Evolutionary conservation across 37 sponge, comb jelly and placozoan genomes (phyloP), one percentile per base, ranked within the genome.

Genomic region (Cliona cf. orientalis): DNA sequence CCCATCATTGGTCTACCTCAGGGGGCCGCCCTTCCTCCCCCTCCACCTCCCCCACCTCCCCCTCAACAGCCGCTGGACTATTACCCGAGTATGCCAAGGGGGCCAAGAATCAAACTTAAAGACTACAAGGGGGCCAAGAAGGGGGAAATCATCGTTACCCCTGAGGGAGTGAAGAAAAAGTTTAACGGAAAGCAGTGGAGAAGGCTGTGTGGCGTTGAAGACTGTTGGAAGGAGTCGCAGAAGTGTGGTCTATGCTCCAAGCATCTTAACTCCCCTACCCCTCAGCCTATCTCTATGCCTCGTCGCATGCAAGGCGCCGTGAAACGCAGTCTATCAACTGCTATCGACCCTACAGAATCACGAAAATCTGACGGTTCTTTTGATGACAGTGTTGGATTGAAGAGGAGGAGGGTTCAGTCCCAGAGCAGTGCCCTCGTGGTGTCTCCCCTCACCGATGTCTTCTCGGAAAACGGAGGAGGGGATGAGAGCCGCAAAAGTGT

Each of bases 121-220:
- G 86, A 87, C 76, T 76, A 58, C 68, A 87, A 87, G 58, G 80
- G 74, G 40, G 88, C 80, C 42, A 82, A 89, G 68, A 89, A 89
- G 42, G 89, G 89, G 3, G 89, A 89, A 40, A 83, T 89, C 79
- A 78, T 82, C 43, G 70, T 83, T 23, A 82, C 84, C 57, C 84
- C 84, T 5, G 84, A 84, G 41, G 89, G 89, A 32, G 64, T 89
- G 65, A 89, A 83, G 74, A 82, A 83, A 68, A 89, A 89, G 84
- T 89, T 89, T 66, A 89, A 89, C 39, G 89, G 89, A 5, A 89
- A 89, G 79, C 89, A 89, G 53, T 89, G 89, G 89, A 60, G 89
- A 46, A 28, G 89, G 28, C 79, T 89, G 32, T 89, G 89, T 42
- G 79, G 84, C 11, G 79, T 84, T 2, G 79, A 89, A 19, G 89